These are phyloP conservation scores for Neoitamus cyanurus DNA, from an alignment of 2,888 invertebrate genomes.

Conservation along the genomic window DNA sequence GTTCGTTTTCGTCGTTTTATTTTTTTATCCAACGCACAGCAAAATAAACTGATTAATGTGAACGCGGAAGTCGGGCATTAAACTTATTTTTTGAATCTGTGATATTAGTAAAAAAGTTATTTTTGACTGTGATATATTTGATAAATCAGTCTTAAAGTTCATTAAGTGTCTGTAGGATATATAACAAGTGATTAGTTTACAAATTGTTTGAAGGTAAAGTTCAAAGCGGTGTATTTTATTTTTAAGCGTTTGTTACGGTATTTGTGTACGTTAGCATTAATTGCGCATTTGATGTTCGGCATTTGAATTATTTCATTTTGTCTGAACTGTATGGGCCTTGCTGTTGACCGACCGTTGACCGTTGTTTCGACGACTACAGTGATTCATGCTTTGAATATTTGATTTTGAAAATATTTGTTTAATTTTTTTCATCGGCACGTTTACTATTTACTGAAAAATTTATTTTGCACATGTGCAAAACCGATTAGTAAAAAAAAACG, in stretches of 20 bases:
- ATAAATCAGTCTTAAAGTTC: not conserved
- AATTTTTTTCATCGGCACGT: not conserved
- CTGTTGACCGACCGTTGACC: too few species aligned
- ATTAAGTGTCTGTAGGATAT: not conserved
- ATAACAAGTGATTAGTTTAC: not conserved
- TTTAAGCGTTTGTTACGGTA: not conserved
- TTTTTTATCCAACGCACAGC: not conserved
- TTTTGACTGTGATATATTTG: slow-evolving; percentile 34
- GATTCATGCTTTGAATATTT: not conserved
- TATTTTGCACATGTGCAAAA: not conserved
- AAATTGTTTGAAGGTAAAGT: not conserved
- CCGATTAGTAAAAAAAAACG: not conserved
- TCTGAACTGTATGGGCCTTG: not conserved
- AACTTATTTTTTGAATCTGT: not conserved
- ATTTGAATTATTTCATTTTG: not conserved
- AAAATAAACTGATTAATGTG: not conserved
- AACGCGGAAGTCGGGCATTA: not conserved
- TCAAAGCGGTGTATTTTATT: not conserved
- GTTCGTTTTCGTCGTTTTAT: not conserved
- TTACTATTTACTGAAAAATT: not conserved
- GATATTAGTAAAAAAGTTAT: not conserved
- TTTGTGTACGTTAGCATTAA: not conserved
- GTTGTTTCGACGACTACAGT: not conserved
- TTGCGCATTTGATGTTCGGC: not conserved
- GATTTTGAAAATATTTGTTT: not conserved